Conservation (phyloP, 2,888 invertebrate genomes). For the Luperina testacea region DNA sequence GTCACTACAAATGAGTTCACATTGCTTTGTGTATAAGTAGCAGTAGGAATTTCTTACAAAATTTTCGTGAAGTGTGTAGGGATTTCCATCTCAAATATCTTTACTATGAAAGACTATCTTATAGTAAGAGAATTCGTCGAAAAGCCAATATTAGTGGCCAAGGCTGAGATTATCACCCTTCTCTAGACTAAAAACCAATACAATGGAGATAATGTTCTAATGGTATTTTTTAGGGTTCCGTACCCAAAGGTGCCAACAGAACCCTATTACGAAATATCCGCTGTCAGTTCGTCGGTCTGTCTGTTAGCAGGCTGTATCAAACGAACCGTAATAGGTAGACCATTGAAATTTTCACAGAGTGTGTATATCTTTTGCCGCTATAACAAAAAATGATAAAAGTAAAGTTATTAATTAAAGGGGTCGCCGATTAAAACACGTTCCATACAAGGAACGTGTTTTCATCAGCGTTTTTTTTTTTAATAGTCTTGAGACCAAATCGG, state of each 20-base stretch:
- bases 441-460: background rate
- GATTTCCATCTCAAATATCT: slow-evolving; percentile 2
- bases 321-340: background rate
- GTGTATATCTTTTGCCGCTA: background rate
- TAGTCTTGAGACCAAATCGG: too few species aligned
- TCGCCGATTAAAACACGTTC: too few species aligned
- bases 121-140: background rate
- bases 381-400: background rate
- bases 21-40: background rate
- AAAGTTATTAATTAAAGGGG: background rate
- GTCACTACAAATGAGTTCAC: slow-evolving; percentile 3
- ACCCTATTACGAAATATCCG: background rate
- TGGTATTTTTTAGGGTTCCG: background rate
- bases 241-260: background rate
- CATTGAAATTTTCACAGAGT: background rate
- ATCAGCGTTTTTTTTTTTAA: background rate
- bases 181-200: background rate
- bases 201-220: background rate
- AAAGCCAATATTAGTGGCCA: slow-evolving; percentile 1
- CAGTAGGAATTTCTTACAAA: background rate
- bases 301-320: background rate
- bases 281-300: background rate
- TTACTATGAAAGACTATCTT: background rate
- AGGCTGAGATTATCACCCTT: background rate
- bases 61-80: background rate